Conservation (phyloP, 1,140 invertebrate species). For the Lucilia cuprina region DNA sequence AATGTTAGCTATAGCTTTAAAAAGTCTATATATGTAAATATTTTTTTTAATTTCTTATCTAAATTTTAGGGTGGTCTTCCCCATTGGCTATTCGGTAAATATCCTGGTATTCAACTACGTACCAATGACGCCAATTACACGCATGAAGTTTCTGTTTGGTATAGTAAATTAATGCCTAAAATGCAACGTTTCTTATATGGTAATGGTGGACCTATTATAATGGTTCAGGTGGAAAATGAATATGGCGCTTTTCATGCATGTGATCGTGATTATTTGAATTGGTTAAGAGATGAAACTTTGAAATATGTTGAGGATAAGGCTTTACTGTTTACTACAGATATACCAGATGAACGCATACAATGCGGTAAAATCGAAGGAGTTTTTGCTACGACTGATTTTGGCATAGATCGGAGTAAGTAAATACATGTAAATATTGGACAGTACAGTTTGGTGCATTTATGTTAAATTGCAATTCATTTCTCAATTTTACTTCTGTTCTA, state of each 20-base stretch:
- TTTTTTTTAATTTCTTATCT: too few relatives aligned
- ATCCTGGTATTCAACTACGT: constrained; percentile 72
- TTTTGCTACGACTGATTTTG: constrained; percentile 77
- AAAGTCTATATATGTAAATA: too few relatives aligned
- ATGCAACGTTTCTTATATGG: constrained; percentile 69
- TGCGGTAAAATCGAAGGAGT: constrained; percentile 71
- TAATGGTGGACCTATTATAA: constrained; percentile 80
- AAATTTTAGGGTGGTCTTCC: constrained; percentile 76
- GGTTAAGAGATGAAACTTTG: constrained; percentile 68
- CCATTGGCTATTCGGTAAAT: constrained; percentile 76
- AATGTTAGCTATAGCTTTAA: constrained; percentile 39
- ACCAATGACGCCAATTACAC: constrained; percentile 69
- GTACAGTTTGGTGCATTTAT: too few relatives aligned
- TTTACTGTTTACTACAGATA: constrained; percentile 77
- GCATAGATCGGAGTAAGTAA: constrained; percentile 52
- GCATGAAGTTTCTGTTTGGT: constrained; percentile 69
- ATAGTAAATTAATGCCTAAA: constrained; percentile 65
- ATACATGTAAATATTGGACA: too few relatives aligned
- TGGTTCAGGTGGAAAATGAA: constrained; percentile 83
- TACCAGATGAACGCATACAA: constrained; percentile 62
- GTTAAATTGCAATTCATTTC: too few relatives aligned
- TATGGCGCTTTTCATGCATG: constrained; percentile 77
- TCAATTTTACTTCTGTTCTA: too few relatives aligned
- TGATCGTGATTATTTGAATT: constrained; percentile 69
- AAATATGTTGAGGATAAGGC: constrained; percentile 67